phyloP scores from a whole-genome alignment of 2,113 vertebrate genomes.

The Turdus rufiventris region DNA sequence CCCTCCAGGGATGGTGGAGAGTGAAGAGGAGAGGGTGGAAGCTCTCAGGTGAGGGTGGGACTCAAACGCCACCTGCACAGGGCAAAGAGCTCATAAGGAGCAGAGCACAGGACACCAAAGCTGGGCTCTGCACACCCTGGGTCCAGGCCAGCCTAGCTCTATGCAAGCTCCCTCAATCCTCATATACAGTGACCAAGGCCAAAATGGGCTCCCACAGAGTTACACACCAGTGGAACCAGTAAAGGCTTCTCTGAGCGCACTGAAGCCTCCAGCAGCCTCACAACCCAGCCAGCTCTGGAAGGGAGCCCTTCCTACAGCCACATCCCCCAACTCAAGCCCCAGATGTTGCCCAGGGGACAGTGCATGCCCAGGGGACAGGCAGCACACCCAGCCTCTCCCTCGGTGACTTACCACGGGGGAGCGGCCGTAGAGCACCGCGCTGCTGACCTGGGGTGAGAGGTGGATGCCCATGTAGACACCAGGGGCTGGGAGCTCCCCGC shows the following conservation, averaged over 20 bases:
- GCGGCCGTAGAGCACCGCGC: constrained; percentile 79
- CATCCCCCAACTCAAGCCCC: rapidly evolving
- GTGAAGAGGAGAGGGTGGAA: constrained; percentile 76
- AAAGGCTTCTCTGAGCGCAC: rapidly evolving
- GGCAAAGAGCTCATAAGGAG: not conserved
- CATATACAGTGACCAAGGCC: not conserved
- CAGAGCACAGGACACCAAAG: not conserved
- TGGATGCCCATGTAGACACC: constrained; percentile 83
- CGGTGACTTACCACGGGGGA: constrained; percentile 79
- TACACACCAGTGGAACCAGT: not conserved
- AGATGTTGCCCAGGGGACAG: not conserved
- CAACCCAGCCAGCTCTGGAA: not conserved
- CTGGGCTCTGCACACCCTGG: not conserved
- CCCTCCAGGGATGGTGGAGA: constrained; percentile 78
- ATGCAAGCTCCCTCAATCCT: not conserved
- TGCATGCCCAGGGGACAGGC: not conserved
- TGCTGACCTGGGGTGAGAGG: constrained; percentile 84
- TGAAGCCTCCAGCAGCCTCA: not conserved
- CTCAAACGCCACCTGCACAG: constrained; percentile 78
- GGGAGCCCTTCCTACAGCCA: not conserved
- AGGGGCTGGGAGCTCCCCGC: constrained; percentile 80
- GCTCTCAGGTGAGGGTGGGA: constrained; percentile 85
- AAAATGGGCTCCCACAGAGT: not conserved
- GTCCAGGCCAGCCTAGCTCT: not conserved
- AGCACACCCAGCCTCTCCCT: not conserved